These are phyloP conservation scores for Philhelius pedissequus DNA, from an alignment of 2,888 invertebrate genomes.

Conservation along the genomic window DNA sequence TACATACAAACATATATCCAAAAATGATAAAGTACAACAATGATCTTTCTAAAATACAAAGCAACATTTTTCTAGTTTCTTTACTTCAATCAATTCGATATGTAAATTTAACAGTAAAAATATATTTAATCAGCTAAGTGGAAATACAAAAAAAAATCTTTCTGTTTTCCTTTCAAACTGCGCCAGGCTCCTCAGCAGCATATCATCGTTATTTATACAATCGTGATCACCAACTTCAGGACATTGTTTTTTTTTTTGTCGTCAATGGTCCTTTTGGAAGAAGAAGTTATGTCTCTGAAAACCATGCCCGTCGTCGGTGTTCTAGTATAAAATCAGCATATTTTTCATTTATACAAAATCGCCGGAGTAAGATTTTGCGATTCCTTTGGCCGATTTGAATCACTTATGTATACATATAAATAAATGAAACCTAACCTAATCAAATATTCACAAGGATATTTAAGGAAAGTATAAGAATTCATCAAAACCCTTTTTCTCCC, in stretches of 20 bases:
- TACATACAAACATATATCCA: no score
- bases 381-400: constrained; percentile 29
- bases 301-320: constrained; percentile 33
- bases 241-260: constrained; percentile 10
- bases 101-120: constrained; percentile 43
- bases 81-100: constrained; percentile 39
- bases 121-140: constrained; percentile 57
- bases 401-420: no score
- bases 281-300: constrained; percentile 36
- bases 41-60: not conserved
- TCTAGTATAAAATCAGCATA: constrained; percentile 57
- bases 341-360: constrained; percentile 55
- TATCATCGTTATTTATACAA: not conserved
- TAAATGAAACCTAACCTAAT: constrained; percentile 37
- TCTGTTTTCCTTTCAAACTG: constrained; percentile 2
- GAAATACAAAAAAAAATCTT: constrained; percentile 46
- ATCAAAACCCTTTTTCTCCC: constrained; percentile 30
- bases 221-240: constrained; percentile 9
- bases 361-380: not conserved
- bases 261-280: not conserved
- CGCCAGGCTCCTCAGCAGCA: constrained; percentile 16
- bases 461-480: not conserved
- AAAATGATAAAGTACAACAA: not conserved
- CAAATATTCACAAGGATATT: constrained; percentile 54
- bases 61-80: not conserved